Conservation (phyloP, 1,140 invertebrate species). For the Maconellicoccus hirsutus region DNA sequence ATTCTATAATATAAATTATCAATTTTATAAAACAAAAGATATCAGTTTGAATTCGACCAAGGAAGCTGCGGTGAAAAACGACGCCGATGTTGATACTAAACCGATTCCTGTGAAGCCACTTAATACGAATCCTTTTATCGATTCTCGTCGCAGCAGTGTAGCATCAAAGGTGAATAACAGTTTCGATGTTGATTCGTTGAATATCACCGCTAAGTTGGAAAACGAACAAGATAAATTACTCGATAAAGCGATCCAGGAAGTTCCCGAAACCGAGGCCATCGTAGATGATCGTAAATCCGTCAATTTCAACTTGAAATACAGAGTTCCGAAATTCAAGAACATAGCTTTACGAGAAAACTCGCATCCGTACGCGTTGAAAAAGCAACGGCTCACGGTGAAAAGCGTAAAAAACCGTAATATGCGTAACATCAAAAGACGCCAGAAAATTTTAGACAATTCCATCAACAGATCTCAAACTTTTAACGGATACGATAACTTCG, state of each 20-base stretch:
- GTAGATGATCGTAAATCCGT: not conserved
- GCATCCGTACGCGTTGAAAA: not conserved
- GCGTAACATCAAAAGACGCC: not conserved
- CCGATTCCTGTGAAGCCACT: no score
- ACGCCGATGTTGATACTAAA: no score
- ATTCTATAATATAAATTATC: not conserved
- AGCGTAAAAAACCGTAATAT: not conserved
- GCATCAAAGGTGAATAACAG: not conserved
- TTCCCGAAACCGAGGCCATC: not conserved
- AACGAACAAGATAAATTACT: not conserved
- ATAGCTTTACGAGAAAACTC: not conserved
- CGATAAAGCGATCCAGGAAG: not conserved
- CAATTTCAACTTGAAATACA: not conserved
- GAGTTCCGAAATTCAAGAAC: slow-evolving; percentile 7
- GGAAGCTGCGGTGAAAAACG: no score
- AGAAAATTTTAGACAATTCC: not conserved
- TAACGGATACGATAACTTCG: slow-evolving; percentile 13
- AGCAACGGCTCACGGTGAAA: not conserved
- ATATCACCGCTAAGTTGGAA: not conserved
- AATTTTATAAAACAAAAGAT: not conserved
- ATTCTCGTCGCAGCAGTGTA: not conserved
- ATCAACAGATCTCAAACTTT: not conserved
- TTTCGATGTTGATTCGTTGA: not conserved
- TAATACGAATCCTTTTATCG: no score
- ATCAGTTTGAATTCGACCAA: not conserved